Base-by-base conservation (phyloP, 2,113 vertebrate genomes). In the Bambusicola thoracicus region DNA sequence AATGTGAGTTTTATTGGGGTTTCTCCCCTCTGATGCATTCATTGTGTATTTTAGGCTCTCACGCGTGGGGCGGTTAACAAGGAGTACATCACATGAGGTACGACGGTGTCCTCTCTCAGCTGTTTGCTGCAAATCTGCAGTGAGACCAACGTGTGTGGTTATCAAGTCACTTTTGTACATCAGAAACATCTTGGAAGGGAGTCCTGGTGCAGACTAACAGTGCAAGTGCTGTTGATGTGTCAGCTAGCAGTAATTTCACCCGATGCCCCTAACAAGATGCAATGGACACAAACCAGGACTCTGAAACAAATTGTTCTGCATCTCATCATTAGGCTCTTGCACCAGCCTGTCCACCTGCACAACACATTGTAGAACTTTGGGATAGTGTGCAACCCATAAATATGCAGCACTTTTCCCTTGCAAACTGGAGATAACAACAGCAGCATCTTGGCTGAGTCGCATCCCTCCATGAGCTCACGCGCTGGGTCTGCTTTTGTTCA, bases 391-490 rank as follows among this genome's bases (percentile, higher is more conserved):
- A 55, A 34, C 21, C 19, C 4, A 0, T 27, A 36, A 0, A 0
- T 18, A 5, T 2, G 1, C 62, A 48, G 58, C 65, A 24, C 44
- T 3, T 44, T 70, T 69, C 73, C 1, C 0, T 65, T 49, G 29
- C 79, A 41, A 79, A 58, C 18, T 8, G 22, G 27, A 77, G 79
- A 29, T 25, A 32, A 55, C 1, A 3, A 49, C 51, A 30, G 51
- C 70, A 63, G 3, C 6, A 1, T 41, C 63, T 62, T 7, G 19
- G 44, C 58, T 1, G 4, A 44, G n/a, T 36, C 62, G n/a, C 22
- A 8, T n/a, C 67, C 30, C 29, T 44, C 38, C 8, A 0, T 10
- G n/a, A 46, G 41, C 46, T 75, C 2, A 0, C 8, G 9, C 0
- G 2, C 53, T 55, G 68, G 8, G 8, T 70, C 40, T 78, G 68